Percentiles rank a stretch among this genome's conserved stretches.
These are phyloP conservation scores for Tragelaphus strepsiceros DNA, from an alignment of 2,113 vertebrate species.

Conservation along the genomic window DNA sequence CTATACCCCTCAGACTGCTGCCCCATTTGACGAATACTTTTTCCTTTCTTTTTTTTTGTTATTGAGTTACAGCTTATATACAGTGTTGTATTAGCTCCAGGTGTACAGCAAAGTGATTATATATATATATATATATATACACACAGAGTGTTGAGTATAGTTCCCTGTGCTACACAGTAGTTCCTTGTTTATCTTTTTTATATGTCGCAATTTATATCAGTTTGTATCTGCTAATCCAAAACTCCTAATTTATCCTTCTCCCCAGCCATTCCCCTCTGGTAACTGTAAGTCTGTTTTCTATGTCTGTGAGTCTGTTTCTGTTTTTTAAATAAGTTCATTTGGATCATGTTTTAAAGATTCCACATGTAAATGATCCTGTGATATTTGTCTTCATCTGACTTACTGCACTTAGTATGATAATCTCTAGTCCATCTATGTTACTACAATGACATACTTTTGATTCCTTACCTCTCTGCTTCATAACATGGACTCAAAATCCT, in stretches of 20 bases:
- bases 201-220: not conserved
- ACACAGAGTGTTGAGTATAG: not conserved
- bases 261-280: not conserved
- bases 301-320: not conserved
- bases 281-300: not conserved
- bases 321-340: not conserved
- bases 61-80: not conserved
- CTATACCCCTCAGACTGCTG: not conserved
- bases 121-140: too few species aligned
- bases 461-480: not conserved
- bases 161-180: not conserved
- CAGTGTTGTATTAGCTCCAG: not conserved
- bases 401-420: not conserved
- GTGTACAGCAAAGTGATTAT: not conserved
- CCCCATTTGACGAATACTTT: not conserved
- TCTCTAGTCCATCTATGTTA: not conserved
- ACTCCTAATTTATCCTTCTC: not conserved
- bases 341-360: not conserved
- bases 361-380: not conserved
- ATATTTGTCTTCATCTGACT: not conserved
- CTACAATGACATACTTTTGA: not conserved
- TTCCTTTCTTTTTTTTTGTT: not conserved
- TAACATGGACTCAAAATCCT: not conserved
- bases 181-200: not conserved
- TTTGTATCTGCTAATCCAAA: not conserved